Evolutionary conservation across 2,888 invertebrate species (phyloP).

Genomic region (Andrena haemorrhoa): DNA sequence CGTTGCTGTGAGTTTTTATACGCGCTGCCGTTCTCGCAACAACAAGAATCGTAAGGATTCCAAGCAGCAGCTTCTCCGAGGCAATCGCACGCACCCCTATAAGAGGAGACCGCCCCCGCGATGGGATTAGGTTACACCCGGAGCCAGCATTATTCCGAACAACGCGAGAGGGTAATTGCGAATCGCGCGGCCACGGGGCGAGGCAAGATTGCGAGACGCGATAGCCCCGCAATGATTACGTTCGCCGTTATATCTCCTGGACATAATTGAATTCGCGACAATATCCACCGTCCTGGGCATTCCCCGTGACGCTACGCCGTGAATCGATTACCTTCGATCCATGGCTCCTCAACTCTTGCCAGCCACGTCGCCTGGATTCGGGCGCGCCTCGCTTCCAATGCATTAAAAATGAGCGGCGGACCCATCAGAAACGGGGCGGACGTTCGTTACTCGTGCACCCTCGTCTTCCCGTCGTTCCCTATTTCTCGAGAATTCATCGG

Average conservation of each 20-base stretch:
- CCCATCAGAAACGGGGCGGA: neutral
- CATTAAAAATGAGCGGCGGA: constrained; percentile 16
- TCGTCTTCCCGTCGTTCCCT: neutral
- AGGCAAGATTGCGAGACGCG: constrained; percentile 55
- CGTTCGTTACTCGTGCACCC: neutral
- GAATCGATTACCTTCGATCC: constrained; percentile 19
- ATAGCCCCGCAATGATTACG: constrained; percentile 64
- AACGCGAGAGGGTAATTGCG: constrained; percentile 58
- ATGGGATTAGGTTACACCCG: constrained; percentile 40
- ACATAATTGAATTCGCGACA: constrained; percentile 65
- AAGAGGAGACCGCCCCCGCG: neutral
- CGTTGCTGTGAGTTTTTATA: no score
- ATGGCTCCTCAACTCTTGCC: neutral
- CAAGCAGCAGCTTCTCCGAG: neutral
- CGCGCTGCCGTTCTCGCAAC: no score
- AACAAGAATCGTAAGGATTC: constrained; percentile 25
- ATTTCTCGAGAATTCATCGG: neutral
- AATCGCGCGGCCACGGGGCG: constrained; percentile 43
- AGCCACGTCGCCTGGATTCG: neutral
- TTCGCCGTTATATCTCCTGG: constrained; percentile 55
- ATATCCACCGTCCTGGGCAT: constrained; percentile 33
- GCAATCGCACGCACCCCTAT: constrained; percentile 5
- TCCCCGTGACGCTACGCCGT: neutral
- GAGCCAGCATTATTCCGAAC: constrained; percentile 35
- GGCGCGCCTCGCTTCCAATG: neutral